Percentiles rank a stretch among this genome's conserved stretches.
phyloP scores from a whole-genome alignment of 92 coral and sea anemone species.

The Scolanthus callimorphus region DNA sequence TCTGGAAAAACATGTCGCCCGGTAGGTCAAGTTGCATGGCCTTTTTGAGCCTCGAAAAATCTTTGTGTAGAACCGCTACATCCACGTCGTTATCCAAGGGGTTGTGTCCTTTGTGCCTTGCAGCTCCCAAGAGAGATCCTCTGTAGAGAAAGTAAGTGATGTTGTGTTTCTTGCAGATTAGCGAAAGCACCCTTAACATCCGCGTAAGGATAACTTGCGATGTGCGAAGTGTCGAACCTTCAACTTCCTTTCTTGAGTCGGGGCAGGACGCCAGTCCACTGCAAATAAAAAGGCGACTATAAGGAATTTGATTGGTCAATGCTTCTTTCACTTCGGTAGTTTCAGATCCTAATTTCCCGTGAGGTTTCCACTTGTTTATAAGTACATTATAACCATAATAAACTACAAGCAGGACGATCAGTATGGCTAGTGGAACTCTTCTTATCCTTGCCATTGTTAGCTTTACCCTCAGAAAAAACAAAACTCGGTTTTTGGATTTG shows the following conservation, averaged over 20 bases:
- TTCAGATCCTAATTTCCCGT: too few species aligned
- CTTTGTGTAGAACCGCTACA: background rate
- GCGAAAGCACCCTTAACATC: background rate
- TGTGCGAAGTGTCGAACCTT: background rate
- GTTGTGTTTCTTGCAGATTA: background rate
- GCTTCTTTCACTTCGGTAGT: too few species aligned
- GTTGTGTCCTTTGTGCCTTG: background rate
- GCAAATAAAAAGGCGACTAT: too few species aligned
- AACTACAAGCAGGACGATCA: too few species aligned
- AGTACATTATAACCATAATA: too few species aligned
- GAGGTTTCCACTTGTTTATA: too few species aligned
- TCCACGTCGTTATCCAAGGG: background rate
- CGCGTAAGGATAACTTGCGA: background rate
- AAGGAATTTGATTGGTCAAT: too few species aligned
- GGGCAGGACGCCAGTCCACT: background rate
- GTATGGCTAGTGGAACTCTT: too few species aligned
- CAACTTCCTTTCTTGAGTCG: background rate
- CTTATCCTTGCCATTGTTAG: too few species aligned
- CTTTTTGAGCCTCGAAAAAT: background rate
- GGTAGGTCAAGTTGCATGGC: background rate
- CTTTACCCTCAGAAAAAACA: too few species aligned
- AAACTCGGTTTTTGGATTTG: too few species aligned
- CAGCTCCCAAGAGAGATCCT: background rate
- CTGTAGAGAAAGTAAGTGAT: background rate
- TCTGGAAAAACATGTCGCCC: background rate